Conservation (phyloP, 2,888 invertebrate species). For the Dioctria linearis region DNA sequence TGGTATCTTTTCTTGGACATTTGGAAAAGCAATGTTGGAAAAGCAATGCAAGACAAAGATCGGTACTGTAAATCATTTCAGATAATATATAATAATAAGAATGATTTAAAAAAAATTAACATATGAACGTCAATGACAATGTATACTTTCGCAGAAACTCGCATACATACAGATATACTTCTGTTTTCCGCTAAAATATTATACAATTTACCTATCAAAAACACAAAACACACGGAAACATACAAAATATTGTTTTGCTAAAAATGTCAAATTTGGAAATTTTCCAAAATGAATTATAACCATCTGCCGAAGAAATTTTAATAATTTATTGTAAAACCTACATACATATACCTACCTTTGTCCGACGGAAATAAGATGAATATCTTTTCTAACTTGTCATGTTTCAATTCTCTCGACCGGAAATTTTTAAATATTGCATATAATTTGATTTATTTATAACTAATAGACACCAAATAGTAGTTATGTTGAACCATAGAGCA, state of each 20-base stretch:
- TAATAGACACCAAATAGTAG: not conserved
- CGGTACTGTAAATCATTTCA: too few species aligned
- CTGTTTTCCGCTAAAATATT: too few species aligned
- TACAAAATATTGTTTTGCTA: slow-evolving; percentile 9
- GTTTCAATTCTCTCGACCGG: slow-evolving; percentile 18
- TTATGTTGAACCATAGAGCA: slow-evolving; percentile 1
- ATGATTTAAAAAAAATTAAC: too few species aligned
- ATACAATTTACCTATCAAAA: too few species aligned
- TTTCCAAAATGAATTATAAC: slow-evolving; percentile 13
- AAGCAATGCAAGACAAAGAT: too few species aligned
- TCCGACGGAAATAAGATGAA: not conserved
- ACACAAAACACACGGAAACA: too few species aligned
- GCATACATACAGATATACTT: too few species aligned
- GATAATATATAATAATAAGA: too few species aligned
- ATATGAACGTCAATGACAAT: too few species aligned
- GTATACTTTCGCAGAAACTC: too few species aligned
- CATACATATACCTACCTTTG: slow-evolving; percentile 13
- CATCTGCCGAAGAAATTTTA: not conserved
- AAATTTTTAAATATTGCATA: not conserved
- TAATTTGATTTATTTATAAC: not conserved
- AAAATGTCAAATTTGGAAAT: slow-evolving; percentile 33
- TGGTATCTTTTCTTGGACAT: too few species aligned
- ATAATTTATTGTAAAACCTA: slow-evolving; percentile 10
- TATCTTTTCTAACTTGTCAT: slow-evolving; percentile 5
- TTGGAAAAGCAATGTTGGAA: too few species aligned